phyloP scores from a whole-genome alignment of 2,888 invertebrate species.

The Belgica antarctica region DNA sequence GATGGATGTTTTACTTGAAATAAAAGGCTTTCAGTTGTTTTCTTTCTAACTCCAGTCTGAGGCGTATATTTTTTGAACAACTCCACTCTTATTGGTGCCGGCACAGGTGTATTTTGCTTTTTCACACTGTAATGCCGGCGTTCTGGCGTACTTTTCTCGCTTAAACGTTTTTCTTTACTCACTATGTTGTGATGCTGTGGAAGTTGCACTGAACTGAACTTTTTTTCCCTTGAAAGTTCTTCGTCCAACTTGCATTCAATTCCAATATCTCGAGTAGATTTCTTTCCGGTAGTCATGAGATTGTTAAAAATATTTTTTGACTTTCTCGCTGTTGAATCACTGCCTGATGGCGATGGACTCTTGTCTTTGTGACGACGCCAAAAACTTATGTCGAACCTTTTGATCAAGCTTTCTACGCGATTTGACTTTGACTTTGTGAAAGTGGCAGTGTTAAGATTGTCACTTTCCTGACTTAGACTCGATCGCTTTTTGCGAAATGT shows the following conservation, averaged over 20 bases:
- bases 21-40: constrained; percentile 32
- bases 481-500: constrained; percentile 36
- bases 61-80: constrained; percentile 13
- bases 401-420: constrained; percentile 40
- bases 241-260: constrained; percentile 38
- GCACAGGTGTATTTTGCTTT: constrained; percentile 10
- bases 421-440: constrained; percentile 42
- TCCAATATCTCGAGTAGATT: constrained; percentile 33
- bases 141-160: constrained; percentile 18
- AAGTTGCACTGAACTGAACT: constrained; percentile 30
- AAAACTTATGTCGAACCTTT: constrained; percentile 35
- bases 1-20: not conserved
- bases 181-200: no score
- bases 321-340: constrained; percentile 24
- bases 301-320: constrained; percentile 40
- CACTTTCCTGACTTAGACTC: constrained; percentile 26
- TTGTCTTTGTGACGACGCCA: constrained; percentile 34
- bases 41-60: not conserved
- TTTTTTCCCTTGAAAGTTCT: no score
- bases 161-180: constrained; percentile 18
- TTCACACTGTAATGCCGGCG: constrained; percentile 14
- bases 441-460: constrained; percentile 30
- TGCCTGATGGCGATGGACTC: constrained; percentile 33
- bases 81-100: constrained; percentile 36
- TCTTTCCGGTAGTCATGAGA: constrained; percentile 13